Evolutionary conservation across 2,797 vertebrate genomes (phyloP), one percentile per base, ranked within the genome.

Genomic region (Falco naumanni): DNA sequence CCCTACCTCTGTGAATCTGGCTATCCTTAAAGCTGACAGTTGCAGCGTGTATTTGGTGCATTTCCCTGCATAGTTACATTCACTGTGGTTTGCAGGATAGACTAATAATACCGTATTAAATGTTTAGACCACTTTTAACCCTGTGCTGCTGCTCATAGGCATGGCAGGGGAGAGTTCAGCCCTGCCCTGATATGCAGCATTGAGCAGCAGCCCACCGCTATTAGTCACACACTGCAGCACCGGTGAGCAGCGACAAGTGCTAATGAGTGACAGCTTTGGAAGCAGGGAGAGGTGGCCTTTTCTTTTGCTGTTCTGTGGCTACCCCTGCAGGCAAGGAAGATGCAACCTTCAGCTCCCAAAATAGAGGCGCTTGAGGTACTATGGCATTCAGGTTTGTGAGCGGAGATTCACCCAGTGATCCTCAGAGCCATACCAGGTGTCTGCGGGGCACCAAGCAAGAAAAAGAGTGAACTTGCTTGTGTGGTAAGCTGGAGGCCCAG

Each of bases 251-350:
- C 2, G 7, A 37, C 60, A 26, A 6, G 29, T 1, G 61, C 63
- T 56, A 9, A 20, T 20, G 77, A 61, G 45, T 10, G 39, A 16
- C 54, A 75, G 74, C 70, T 72, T 16, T 10, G 47, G 45, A 37
- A 78, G 59, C 34, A 47, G 26, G 31, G 20, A 90, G 48, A 78
- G 26, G 21, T 41, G 61, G 80, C 37, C 72, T 75, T 45, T 78
- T 29, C 75, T 87, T 95, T 66, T 54, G 53, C 59, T 95, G 72
- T 89, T 93, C 86, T 95, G 72, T 59, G 90, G 83, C 94, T 95
- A 93, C 86, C 84, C 88, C 92, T 96, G 84, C 94, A 96, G 93
- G 92, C 66, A 87, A 89, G 72, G 43, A 84, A 78, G 80, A 24
- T 4, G 4, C 70, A 66, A 0, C 18, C 51, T 72, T 65, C 4